These are phyloP conservation scores for Gerris lacustris DNA, from an alignment of 2,888 invertebrate genomes.

Conservation along the genomic window DNA sequence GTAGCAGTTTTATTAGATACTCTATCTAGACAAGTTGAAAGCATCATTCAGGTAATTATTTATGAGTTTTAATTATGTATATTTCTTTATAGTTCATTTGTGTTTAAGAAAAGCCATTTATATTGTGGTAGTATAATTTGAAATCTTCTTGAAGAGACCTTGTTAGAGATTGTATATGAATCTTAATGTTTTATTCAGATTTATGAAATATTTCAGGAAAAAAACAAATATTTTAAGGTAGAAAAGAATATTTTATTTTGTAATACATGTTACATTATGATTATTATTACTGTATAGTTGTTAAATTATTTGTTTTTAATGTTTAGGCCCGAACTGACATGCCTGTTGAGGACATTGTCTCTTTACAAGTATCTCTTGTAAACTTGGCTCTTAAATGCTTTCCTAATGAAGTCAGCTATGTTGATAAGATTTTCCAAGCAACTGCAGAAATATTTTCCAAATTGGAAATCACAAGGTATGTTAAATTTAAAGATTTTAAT, in stretches of 20 bases:
- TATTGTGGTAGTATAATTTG: no score
- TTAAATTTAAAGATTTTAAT: constrained; percentile 19
- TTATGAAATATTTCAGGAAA: no score
- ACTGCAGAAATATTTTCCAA: constrained; percentile 83
- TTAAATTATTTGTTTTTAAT: no score
- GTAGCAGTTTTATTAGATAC: constrained; percentile 95
- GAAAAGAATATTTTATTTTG: no score
- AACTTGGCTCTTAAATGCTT: constrained; percentile 94
- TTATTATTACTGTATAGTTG: no score
- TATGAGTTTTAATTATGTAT: not conserved
- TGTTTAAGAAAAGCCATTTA: not conserved
- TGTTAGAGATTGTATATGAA: no score
- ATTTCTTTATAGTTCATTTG: not conserved
- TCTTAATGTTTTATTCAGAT: no score
- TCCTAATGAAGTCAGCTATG: constrained; percentile 84
- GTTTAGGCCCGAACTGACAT: constrained; percentile 77
- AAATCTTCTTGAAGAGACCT: no score
- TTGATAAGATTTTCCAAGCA: constrained; percentile 84
- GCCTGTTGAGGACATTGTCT: constrained; percentile 89
- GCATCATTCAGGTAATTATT: constrained; percentile 69
- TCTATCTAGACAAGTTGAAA: constrained; percentile 92
- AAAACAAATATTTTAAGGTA: no score
- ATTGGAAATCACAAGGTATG: constrained; percentile 66
- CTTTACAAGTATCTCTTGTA: constrained; percentile 85
- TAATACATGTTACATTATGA: no score